These are phyloP conservation scores for Andrena hattorfiana DNA, from an alignment of 2,888 invertebrate genomes.

Conservation along the genomic window DNA sequence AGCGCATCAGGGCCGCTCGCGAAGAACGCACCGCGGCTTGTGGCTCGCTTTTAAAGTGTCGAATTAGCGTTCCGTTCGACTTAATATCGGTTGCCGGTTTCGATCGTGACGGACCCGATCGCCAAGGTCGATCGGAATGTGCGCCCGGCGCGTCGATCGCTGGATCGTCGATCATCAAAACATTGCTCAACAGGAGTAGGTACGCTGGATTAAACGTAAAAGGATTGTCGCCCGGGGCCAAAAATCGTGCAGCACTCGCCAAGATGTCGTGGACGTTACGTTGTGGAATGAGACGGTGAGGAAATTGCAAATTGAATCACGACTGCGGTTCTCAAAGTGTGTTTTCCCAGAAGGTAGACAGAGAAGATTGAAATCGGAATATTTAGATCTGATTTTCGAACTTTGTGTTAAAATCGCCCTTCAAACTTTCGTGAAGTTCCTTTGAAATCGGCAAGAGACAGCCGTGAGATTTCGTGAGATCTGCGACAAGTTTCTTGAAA, in stretches of 20 bases:
- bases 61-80: conserved; percentile 68
- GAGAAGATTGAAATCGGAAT: background rate
- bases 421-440: background rate
- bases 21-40: conserved; percentile 65
- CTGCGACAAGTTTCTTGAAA: too few relatives aligned
- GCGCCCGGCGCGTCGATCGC: conserved; percentile 31
- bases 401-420: background rate
- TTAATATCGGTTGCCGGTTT: conserved; percentile 58
- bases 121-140: conserved; percentile 60
- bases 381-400: background rate
- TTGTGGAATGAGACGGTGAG: background rate
- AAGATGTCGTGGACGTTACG: background rate
- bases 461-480: background rate
- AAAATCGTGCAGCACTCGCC: too few relatives aligned
- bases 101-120: conserved; percentile 35
- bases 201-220: conserved; percentile 2
- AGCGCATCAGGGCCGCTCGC: conserved; percentile 74
- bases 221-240: conserved; percentile 17
- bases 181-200: conserved; percentile 41
- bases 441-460: background rate
- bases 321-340: background rate
- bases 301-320: background rate
- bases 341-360: background rate
- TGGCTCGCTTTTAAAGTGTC: conserved; percentile 76
- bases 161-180: conserved; percentile 43